Evolutionary conservation across 2,113 vertebrate genomes (phyloP).

Genomic region (Philantomba maxwellii): DNA sequence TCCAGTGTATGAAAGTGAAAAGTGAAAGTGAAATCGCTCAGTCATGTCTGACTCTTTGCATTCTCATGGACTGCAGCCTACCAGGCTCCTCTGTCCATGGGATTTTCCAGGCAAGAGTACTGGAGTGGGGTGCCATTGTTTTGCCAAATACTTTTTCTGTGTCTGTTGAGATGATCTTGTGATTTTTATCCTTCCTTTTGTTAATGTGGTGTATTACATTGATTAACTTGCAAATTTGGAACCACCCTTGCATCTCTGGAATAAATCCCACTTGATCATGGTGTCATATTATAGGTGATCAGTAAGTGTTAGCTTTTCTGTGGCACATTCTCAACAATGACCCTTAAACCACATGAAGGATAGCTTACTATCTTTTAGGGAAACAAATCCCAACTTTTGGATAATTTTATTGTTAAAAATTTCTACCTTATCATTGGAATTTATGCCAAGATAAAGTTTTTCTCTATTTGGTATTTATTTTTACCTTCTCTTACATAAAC

Average conservation of each 20-base stretch:
- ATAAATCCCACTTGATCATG: neutral
- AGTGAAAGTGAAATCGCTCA: no score
- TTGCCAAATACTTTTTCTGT: neutral
- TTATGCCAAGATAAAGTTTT: neutral
- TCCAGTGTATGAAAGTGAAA: no score
- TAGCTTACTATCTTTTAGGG: neutral
- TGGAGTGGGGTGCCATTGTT: neutral
- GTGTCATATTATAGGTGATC: neutral
- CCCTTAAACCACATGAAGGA: neutral
- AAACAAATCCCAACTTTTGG: neutral
- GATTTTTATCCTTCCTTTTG: neutral
- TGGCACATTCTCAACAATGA: neutral
- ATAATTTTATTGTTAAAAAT: neutral
- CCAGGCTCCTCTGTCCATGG: no score
- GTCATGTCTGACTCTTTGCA: no score
- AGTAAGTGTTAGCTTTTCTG: neutral
- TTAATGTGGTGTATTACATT: neutral
- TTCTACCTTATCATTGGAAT: neutral
- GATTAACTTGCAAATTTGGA: neutral
- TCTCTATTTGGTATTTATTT: constrained; percentile 7
- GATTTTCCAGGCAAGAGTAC: no score
- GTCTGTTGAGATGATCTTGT: neutral
- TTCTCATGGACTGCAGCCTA: no score
- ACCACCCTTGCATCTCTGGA: neutral
- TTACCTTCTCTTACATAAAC: constrained; percentile 26